Percentiles rank a stretch among this genome's conserved stretches.
phyloP scores from a whole-genome alignment of 2,888 invertebrate species.

The Eupithecia inturbata region DNA sequence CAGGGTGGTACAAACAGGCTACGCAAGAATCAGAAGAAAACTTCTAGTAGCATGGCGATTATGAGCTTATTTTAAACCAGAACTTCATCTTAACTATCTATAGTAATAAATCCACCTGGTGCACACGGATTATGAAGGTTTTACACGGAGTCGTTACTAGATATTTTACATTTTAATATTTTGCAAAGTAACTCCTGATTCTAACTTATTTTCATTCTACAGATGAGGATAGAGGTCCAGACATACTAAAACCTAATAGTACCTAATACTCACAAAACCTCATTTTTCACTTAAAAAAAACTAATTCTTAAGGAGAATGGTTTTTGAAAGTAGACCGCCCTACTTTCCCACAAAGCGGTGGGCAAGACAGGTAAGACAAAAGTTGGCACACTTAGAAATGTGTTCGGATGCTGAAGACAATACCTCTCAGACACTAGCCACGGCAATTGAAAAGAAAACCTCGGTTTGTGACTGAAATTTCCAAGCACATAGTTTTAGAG shows the following conservation, averaged over 20 bases:
- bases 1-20: neutral
- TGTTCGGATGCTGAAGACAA: slow-evolving; percentile 23
- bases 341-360: slow-evolving; percentile 39
- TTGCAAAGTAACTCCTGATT: neutral
- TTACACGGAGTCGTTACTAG: neutral
- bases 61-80: neutral
- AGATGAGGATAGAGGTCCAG: neutral
- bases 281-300: neutral
- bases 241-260: too few species aligned
- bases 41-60: neutral
- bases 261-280: neutral
- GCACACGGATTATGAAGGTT: neutral
- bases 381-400: slow-evolving; percentile 31
- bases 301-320: slow-evolving; percentile 19
- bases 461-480: neutral
- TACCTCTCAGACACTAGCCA: slow-evolving; percentile 22
- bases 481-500: neutral
- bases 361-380: slow-evolving; percentile 32
- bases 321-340: slow-evolving; percentile 35
- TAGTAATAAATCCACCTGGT: too few species aligned
- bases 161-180: neutral
- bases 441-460: slow-evolving; percentile 21
- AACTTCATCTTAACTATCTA: neutral
- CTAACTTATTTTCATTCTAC: neutral
- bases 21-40: neutral